A percentile compares a stretch with the other conserved stretches of the same genome.
phyloP scores from a whole-genome alignment of 2,797 vertebrate species.

The Cossypha dichroa region DNA sequence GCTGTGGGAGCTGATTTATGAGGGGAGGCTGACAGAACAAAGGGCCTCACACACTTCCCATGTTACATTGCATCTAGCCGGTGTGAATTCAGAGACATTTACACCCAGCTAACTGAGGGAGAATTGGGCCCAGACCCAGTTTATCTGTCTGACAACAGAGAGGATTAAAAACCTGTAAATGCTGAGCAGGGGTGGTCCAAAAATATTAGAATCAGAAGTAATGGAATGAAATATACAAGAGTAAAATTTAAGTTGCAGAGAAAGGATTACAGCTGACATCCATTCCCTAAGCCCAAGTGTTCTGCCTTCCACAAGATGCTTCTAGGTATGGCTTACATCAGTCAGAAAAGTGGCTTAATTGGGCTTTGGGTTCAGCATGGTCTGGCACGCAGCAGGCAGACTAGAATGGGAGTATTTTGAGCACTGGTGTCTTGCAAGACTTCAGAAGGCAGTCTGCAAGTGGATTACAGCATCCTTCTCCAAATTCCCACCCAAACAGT shows the following conservation, averaged over 20 bases:
- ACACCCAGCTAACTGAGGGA: background rate
- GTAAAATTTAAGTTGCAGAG: background rate
- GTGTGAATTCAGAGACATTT: slow-evolving; percentile 32
- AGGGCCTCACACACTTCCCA: slow-evolving; percentile 38
- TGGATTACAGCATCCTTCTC: slow-evolving; percentile 11
- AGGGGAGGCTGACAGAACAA: slow-evolving; percentile 28
- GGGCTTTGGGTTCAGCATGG: background rate
- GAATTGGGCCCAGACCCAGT: slow-evolving; percentile 10
- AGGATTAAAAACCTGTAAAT: slow-evolving; percentile 28
- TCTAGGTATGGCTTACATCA: slow-evolving; percentile 25
- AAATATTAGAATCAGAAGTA: slow-evolving; percentile 22
- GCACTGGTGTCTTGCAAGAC: background rate
- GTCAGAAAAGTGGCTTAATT: background rate
- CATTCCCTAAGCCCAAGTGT: background rate
- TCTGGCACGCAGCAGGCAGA: background rate
- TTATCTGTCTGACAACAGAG: slow-evolving; percentile 21
- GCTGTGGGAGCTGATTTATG: slow-evolving; percentile 36
- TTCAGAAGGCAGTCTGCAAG: slow-evolving; percentile 18
- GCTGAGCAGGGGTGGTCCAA: slow-evolving; percentile 5
- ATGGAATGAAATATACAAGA: background rate
- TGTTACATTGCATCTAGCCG: slow-evolving; percentile 33
- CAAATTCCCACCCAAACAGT: background rate
- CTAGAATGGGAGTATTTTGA: background rate
- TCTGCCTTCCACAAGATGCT: background rate
- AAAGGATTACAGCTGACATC: background rate